phyloP scores from a whole-genome alignment of 2,113 vertebrate genomes.

The Struthidea cinerea region DNA sequence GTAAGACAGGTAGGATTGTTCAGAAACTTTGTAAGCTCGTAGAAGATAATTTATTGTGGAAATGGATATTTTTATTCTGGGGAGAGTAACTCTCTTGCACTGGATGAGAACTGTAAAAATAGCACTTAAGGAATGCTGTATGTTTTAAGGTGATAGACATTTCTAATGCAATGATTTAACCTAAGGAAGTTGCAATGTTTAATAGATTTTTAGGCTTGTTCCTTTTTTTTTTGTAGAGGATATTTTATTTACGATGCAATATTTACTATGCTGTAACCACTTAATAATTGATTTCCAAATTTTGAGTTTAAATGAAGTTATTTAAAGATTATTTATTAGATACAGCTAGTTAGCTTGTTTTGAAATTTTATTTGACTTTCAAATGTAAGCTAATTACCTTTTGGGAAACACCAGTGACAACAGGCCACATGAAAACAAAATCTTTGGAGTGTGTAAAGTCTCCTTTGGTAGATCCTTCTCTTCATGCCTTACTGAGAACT shows the following conservation, averaged over 20 bases:
- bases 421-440: background rate
- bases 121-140: background rate
- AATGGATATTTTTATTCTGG: constrained; percentile 15
- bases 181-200: background rate
- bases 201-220: background rate
- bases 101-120: constrained; percentile 6
- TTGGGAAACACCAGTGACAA: background rate
- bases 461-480: background rate
- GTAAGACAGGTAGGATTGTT: constrained; percentile 34
- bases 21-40: background rate
- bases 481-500: background rate
- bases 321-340: constrained; percentile 54
- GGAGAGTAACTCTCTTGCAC: background rate
- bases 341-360: background rate
- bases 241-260: background rate
- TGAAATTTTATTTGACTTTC: constrained; percentile 7
- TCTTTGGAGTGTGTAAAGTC: background rate
- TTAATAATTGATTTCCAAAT: background rate
- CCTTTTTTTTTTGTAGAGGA: background rate
- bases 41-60: constrained; percentile 47
- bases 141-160: background rate
- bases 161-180: background rate
- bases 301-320: constrained; percentile 14
- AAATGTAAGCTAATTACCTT: background rate
- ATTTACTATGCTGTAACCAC: background rate